A percentile compares a stretch with the other conserved stretches of the same genome.
Evolutionary conservation across 2,888 invertebrate genomes (phyloP).

Genomic region (Diachrysia chrysitis): DNA sequence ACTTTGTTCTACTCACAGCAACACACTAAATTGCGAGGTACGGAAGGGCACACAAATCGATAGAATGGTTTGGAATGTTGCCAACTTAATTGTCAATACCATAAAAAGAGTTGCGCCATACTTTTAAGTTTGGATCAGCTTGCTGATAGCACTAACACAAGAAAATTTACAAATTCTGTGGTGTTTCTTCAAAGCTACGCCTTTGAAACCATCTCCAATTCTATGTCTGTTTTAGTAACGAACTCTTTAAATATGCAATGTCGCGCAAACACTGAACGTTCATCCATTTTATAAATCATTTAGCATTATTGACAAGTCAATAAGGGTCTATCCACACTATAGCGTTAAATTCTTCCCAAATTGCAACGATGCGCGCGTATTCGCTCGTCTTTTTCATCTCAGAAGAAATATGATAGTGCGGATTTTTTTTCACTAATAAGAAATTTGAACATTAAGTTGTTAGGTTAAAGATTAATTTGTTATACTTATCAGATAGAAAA

Average conservation of each 20-base stretch:
- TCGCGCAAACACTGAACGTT: background rate
- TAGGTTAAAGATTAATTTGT: too few species aligned
- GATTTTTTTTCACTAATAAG: too few species aligned
- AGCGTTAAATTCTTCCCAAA: too few species aligned
- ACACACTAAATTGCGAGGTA: background rate
- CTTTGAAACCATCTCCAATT: background rate
- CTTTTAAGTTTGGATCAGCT: background rate
- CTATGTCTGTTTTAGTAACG: background rate
- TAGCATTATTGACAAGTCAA: background rate
- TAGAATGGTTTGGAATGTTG: constrained; percentile 37
- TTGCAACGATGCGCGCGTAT: too few species aligned
- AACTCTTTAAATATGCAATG: background rate
- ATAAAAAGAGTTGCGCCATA: constrained; percentile 10
- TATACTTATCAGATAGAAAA: too few species aligned
- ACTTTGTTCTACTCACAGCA: background rate
- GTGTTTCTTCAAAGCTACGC: too few species aligned
- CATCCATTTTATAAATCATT: too few species aligned
- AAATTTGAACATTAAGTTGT: too few species aligned
- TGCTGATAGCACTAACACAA: too few species aligned
- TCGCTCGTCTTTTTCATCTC: too few species aligned
- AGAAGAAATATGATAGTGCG: too few species aligned
- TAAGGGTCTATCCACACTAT: too few species aligned
- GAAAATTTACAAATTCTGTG: background rate
- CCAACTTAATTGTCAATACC: constrained; percentile 37
- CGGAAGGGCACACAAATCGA: constrained; percentile 18